Evolutionary conservation across 2,113 vertebrate species (phyloP).

Genomic region (Myiopsitta monachus): DNA sequence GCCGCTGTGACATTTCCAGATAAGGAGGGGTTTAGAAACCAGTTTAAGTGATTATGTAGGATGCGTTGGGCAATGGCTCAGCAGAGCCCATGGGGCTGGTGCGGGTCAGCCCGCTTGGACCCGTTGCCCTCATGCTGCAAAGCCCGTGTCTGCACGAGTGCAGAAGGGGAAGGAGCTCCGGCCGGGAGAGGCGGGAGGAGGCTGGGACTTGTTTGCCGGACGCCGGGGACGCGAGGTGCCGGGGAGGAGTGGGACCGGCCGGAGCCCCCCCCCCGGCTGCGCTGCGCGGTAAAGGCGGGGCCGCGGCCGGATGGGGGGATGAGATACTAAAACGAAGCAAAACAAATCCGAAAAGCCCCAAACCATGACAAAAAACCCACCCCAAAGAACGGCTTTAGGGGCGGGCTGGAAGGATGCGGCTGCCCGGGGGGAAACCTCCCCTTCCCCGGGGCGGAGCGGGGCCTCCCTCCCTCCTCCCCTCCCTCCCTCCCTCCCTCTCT

Average conservation of each 20-base stretch:
- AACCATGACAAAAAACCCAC: not conserved
- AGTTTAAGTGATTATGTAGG: not conserved
- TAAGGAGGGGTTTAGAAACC: not conserved
- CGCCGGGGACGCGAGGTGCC: too few relatives aligned
- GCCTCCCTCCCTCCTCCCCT: not conserved
- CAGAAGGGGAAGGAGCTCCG: not conserved
- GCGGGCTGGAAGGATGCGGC: not conserved
- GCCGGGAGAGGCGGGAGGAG: not conserved
- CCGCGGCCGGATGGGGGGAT: not conserved
- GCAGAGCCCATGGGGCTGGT: not conserved
- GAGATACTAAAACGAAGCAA: not conserved
- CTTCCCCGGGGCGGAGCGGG: slow-evolving; percentile 55
- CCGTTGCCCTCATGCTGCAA: not conserved
- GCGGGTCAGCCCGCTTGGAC: not conserved
- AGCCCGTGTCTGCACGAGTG: not conserved
- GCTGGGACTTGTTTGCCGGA: not conserved
- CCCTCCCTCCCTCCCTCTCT: not conserved
- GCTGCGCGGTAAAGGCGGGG: not conserved
- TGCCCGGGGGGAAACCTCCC: slow-evolving; percentile 7
- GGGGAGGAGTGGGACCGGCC: not conserved
- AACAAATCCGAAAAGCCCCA: not conserved
- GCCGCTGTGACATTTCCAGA: not conserved
- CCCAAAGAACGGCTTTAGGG: not conserved
- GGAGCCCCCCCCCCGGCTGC: not conserved
- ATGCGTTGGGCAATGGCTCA: not conserved